Evolutionary conservation across 2,797 vertebrate genomes (phyloP).

Genomic region (Alosa sapidissima): DNA sequence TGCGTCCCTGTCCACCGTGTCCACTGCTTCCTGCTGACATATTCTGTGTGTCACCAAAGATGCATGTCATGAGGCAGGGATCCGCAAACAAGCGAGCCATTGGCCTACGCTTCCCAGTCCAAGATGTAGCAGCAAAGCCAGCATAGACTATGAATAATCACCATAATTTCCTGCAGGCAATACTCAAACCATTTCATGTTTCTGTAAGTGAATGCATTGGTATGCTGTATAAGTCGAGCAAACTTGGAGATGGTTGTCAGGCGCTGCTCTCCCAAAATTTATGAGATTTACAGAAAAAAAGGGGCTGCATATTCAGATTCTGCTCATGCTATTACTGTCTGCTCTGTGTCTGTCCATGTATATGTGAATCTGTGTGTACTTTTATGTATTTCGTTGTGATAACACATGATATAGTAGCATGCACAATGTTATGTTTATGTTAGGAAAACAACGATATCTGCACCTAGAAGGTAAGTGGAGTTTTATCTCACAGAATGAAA

Average conservation of each 20-base stretch:
- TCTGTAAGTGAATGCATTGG: constrained; percentile 3
- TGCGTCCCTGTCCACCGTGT: not conserved
- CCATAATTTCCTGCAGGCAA: not conserved
- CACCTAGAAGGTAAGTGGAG: not conserved
- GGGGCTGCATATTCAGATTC: not conserved
- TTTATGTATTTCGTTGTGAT: not conserved
- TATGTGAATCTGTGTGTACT: not conserved
- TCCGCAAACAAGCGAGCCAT: not conserved
- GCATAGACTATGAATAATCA: not conserved
- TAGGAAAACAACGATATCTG: not conserved
- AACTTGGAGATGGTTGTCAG: not conserved
- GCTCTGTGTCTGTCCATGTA: not conserved
- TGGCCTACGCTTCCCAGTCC: not conserved
- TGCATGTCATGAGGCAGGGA: constrained; percentile 11
- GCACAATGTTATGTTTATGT: constrained; percentile 12
- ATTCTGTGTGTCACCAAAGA: not conserved
- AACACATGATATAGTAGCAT: not conserved
- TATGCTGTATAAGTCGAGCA: not conserved
- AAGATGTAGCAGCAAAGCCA: not conserved
- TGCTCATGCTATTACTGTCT: not conserved
- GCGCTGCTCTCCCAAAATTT: not conserved
- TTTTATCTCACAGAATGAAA: not conserved
- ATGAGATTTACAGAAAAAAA: not conserved
- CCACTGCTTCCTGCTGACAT: not conserved
- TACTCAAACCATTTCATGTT: not conserved